Evolutionary conservation across 2,113 vertebrate species (phyloP), one percentile per base, ranked within the genome.

Genomic region (Chaetura pelagica): DNA sequence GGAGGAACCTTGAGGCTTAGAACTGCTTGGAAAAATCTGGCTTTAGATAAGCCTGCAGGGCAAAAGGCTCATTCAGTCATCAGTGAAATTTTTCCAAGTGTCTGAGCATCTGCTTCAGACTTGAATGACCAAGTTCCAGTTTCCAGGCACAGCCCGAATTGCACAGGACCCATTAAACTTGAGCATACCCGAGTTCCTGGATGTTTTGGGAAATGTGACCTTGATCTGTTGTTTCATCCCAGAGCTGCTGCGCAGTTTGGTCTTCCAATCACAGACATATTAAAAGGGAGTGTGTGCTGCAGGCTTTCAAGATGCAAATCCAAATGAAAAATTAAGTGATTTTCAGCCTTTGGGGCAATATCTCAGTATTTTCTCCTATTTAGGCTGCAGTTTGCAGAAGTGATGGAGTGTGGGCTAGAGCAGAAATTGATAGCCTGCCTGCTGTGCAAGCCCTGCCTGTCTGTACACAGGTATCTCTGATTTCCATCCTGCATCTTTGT

Each of bases 1-100:
- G 48, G 68, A 79, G 30, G 59, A 84, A 40, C 26, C 0, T 0
- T 38, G 48, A 59, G 22, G 32, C 23, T 71, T 66, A 1, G 4
- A 75, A 59, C 38, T 44, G 40, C 66, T 69, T 84, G 76, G 90
- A 24, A 86, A 73, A 73, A 52, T 32, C 69, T 57, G 42, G 21
- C 42, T 49, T 55, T 34, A 62, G 40, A n/a, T 64, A 40, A 73
- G 30, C 48, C 26, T 92, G 16, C 24, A 26, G 61, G 64, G 51
- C 6, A 46, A 68, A 19, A 48, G 35, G 57, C 51, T 40, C 30
- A 2, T 67, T 51, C 54, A 5, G 17, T 42, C 2, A 1, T 32
- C 55, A 75, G 51, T 15, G 49, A 18, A n/a, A 7, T 26, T 21
- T 59, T 62, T 81, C 32, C 7, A 44, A 83, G 52, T 17, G 48